phyloP scores from a whole-genome alignment of 2,888 invertebrate species.

The Rapana venosa region DNA sequence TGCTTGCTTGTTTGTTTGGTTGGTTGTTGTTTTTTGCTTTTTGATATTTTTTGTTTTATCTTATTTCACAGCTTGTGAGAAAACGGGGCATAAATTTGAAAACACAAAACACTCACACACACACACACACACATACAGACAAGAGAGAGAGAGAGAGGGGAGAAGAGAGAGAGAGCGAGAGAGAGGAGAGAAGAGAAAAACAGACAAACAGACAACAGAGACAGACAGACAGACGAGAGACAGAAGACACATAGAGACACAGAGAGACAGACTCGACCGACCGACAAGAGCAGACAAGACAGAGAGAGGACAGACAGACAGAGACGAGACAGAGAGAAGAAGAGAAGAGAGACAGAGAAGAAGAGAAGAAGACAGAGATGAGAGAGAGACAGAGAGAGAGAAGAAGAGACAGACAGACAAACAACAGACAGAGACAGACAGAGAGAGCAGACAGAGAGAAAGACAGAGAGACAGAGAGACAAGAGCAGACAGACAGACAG shows the following conservation, averaged over 20 bases:
- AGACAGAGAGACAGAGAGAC: conserved; percentile 1
- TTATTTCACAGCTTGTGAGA: too few relatives aligned
- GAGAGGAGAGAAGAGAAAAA: neutral
- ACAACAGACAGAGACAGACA: neutral
- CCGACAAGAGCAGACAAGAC: neutral
- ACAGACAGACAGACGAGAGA: neutral
- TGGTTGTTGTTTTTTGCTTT: too few relatives aligned
- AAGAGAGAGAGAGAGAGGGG: neutral
- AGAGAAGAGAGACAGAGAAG: neutral
- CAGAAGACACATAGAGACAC: neutral
- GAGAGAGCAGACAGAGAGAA: neutral
- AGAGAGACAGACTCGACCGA: neutral
- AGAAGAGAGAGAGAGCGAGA: neutral
- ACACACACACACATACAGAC: neutral
- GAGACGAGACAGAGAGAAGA: neutral
- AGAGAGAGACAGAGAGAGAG: neutral
- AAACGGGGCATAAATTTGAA: too few relatives aligned
- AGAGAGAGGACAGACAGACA: neutral
- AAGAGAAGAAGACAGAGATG: neutral
- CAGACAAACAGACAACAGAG: neutral
- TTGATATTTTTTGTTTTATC: too few relatives aligned
- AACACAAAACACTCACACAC: too few relatives aligned
- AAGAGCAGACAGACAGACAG: too few relatives aligned
- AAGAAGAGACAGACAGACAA: neutral
- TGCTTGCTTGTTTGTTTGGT: too few relatives aligned